Conservation (phyloP, 2,888 invertebrate species). For the Drymonia ruficornis region DNA sequence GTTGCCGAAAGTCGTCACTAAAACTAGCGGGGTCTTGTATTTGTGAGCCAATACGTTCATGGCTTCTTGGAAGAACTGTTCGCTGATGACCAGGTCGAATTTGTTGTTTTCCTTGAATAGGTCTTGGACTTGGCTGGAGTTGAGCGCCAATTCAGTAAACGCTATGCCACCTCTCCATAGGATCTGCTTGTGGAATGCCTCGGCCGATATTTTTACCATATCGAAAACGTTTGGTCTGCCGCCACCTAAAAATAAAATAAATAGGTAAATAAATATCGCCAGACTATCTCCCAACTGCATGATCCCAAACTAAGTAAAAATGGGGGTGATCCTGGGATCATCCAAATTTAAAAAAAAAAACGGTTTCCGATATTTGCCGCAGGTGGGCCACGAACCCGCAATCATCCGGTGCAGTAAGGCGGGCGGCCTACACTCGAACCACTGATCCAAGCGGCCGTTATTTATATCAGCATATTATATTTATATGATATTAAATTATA, state of each 20-base stretch:
- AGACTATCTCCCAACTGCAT: no score
- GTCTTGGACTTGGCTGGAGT: slow-evolving; percentile 57
- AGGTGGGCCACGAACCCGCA: no score
- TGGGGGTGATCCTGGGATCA: no score
- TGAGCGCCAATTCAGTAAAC: slow-evolving; percentile 63
- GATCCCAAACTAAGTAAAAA: no score
- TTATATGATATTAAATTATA: no score
- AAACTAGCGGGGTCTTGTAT: slow-evolving; percentile 68
- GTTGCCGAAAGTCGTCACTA: slow-evolving; percentile 72
- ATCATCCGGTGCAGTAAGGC: no score
- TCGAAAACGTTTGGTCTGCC: slow-evolving; percentile 70
- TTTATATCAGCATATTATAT: no score
- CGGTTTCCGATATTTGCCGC: no score
- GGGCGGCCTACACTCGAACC: no score
- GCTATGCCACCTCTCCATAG: slow-evolving; percentile 67
- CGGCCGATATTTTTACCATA: slow-evolving; percentile 65
- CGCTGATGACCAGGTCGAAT: slow-evolving; percentile 77
- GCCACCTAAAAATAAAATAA: slow-evolving; percentile 58
- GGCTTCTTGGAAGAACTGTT: slow-evolving; percentile 79
- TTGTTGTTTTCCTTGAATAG: slow-evolving; percentile 61
- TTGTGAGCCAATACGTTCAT: slow-evolving; percentile 71
- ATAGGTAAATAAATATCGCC: no score
- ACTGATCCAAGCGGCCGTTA: no score
- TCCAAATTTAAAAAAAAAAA: no score
- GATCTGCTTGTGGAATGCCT: slow-evolving; percentile 62